Evolutionary conservation across 2,888 invertebrate genomes (phyloP).

Genomic region (Nephrotoma flavescens): DNA sequence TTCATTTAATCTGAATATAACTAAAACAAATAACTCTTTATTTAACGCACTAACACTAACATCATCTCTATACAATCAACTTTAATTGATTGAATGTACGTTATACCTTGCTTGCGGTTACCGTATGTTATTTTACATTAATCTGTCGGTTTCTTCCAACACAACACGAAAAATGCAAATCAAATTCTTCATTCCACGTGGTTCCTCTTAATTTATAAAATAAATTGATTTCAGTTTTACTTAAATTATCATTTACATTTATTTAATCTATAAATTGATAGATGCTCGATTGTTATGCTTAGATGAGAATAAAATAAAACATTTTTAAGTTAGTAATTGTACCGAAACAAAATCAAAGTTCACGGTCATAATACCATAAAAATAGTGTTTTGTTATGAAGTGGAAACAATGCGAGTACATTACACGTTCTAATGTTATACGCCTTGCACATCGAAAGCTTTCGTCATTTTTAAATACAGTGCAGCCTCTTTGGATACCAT

Average conservation of each 20-base stretch:
- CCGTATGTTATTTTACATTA: background rate
- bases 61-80: background rate
- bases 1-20: background rate
- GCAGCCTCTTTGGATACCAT: background rate
- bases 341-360: background rate
- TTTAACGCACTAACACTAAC: background rate
- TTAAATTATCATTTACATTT: background rate
- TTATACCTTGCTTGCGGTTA: background rate
- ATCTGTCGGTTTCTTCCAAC: background rate
- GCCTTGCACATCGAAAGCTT: background rate
- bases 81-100: background rate
- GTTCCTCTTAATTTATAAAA: background rate
- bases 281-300: background rate
- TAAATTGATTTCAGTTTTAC: background rate
- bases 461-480: background rate
- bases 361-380: background rate
- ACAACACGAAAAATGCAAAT: background rate
- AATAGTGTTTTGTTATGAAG: background rate
- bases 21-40: background rate
- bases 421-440: background rate
- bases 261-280: background rate
- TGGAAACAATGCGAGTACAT: background rate
- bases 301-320: background rate
- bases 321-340: background rate
- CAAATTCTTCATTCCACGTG: background rate